These are phyloP conservation scores for Hartigia nigra DNA, from an alignment of 2,888 invertebrate genomes.

Conservation along the genomic window DNA sequence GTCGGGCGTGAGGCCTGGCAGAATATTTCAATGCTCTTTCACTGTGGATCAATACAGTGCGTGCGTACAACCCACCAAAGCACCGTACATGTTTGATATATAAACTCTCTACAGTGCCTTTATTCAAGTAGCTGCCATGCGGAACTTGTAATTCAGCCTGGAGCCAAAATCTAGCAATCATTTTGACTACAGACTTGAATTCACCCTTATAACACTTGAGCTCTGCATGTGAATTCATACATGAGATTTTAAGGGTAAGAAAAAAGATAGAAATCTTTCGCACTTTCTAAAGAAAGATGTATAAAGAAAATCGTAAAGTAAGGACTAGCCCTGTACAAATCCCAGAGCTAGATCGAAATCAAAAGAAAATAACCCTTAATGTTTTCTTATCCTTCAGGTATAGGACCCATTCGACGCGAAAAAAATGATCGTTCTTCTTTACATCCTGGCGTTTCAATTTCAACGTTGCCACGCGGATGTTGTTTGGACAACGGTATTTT, in stretches of 20 bases:
- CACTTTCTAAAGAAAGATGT: not conserved
- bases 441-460: not conserved
- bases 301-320: not conserved
- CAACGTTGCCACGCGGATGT: not conserved
- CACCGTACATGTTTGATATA: not conserved
- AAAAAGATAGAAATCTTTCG: not conserved
- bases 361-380: not conserved
- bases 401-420: not conserved
- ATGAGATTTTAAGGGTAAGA: not conserved
- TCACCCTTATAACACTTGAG: not conserved
- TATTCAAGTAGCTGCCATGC: not conserved
- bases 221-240: not conserved
- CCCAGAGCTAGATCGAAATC: not conserved
- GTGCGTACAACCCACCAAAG: constrained; percentile 2
- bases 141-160: not conserved
- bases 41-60: constrained; percentile 18
- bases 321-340: not conserved
- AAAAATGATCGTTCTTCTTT: not conserved
- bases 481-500: not conserved
- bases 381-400: not conserved
- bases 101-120: not conserved
- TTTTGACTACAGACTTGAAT: not conserved
- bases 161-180: not conserved
- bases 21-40: constrained; percentile 22
- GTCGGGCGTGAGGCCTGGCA: constrained; percentile 8